Conservation (phyloP, 2,797 vertebrate species). For the Craterocephalus amniculus region DNA sequence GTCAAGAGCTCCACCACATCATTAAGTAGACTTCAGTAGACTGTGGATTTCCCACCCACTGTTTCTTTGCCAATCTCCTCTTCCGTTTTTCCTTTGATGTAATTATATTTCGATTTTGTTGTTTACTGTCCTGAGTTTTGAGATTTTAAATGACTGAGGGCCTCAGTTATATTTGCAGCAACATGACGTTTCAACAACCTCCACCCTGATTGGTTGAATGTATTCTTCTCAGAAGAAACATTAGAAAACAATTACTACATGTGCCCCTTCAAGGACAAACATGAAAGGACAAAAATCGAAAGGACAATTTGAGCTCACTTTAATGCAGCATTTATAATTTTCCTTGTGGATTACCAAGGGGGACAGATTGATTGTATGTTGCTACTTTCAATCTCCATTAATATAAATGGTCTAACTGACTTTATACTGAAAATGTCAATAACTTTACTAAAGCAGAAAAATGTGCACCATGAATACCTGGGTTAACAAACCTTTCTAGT, state of each 20-base stretch:
- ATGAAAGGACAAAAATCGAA: background rate
- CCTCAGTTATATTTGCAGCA: background rate
- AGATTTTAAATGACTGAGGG: background rate
- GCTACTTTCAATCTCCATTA: background rate
- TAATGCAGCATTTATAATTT: background rate
- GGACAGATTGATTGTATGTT: background rate
- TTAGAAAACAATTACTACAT: background rate
- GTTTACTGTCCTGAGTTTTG: background rate
- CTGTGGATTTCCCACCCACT: background rate
- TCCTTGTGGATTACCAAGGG: background rate
- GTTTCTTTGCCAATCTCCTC: background rate
- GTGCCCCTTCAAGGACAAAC: background rate
- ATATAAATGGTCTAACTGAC: background rate
- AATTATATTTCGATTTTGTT: background rate
- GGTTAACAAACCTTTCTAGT: background rate
- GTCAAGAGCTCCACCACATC: background rate
- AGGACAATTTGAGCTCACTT: background rate
- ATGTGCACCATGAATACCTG: background rate
- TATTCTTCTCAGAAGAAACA: background rate
- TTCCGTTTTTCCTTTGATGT: background rate
- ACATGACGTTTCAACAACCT: background rate
- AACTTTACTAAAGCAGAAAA: background rate
- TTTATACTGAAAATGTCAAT: conserved; percentile 21
- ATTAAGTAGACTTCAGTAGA: background rate
- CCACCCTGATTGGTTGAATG: background rate